phyloP scores from a whole-genome alignment of 2,797 vertebrate genomes.

The Megalops cyprinoides region DNA sequence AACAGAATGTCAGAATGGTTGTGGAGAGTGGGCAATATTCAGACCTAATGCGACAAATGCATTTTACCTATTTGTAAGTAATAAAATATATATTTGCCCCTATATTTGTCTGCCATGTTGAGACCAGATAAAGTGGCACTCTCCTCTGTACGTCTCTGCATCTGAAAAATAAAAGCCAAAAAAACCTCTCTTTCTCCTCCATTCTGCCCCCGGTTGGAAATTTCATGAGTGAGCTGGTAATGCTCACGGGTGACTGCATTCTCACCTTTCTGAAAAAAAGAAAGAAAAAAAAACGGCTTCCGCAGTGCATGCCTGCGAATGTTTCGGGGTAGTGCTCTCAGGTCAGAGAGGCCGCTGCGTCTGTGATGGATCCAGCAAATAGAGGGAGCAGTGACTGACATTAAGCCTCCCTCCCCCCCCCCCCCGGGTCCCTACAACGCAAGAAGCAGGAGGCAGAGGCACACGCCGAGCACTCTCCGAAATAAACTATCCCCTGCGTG shows the following conservation, averaged over 20 bases:
- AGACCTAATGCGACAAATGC: slow-evolving; percentile 14
- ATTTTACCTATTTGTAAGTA: slow-evolving; percentile 27
- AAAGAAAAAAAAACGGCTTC: slow-evolving; percentile 32
- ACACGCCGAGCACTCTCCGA: neutral
- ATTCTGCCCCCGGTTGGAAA: slow-evolving; percentile 55
- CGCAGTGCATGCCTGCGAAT: slow-evolving; percentile 60
- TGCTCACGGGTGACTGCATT: slow-evolving; percentile 74
- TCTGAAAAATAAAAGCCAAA: slow-evolving; percentile 22
- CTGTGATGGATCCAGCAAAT: slow-evolving; percentile 40
- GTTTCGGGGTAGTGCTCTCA: slow-evolving; percentile 47
- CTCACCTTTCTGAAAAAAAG: slow-evolving; percentile 64
- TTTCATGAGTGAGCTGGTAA: slow-evolving; percentile 77
- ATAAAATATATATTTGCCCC: slow-evolving; percentile 32
- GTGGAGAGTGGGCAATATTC: slow-evolving; percentile 7
- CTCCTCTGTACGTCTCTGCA: slow-evolving; percentile 6
- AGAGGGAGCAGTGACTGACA: neutral
- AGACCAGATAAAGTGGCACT: slow-evolving; percentile 31
- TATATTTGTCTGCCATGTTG: slow-evolving; percentile 16
- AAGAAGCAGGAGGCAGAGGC: neutral
- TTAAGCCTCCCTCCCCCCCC: neutral
- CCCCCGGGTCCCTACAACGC: neutral
- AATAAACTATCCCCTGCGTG: neutral
- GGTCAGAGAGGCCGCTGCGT: neutral
- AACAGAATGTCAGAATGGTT: slow-evolving; percentile 32
- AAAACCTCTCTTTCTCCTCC: slow-evolving; percentile 37